Evolutionary conservation across 2,113 vertebrate genomes (phyloP), one percentile per base, ranked within the genome.

Genomic region (Podilymbus podiceps): DNA sequence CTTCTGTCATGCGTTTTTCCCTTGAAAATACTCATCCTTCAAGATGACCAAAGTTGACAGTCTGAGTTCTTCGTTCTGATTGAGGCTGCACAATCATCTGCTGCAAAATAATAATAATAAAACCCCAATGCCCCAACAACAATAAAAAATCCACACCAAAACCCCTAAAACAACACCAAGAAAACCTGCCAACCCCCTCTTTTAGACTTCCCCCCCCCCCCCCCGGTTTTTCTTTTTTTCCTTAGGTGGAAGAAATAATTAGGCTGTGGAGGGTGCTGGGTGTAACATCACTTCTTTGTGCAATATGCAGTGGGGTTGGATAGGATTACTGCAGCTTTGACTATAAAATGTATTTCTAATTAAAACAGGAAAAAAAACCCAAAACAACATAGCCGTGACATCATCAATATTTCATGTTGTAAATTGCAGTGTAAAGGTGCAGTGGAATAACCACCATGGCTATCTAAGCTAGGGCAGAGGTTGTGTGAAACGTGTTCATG

Each of bases 1-100:
- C 25, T 86, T 91, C 44, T 1, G 0, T 79, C 4, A 1, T 2
- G 0, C 68, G 5, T 53, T 75, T 84, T 89, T 67, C 18, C 6
- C 5, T 72, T 67, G 38, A 50, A 90, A 66, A 77, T 33, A 52
- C 3, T 52, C 1, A 0, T 47, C 13, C 30, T 49, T 81, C 38
- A 69, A 76, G 44, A 40, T 5, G 35, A 4, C 4, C 15, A 2
- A 35, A 31, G 17, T 47, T 47, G 58, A 8, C 59, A 50, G 35
- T 73, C 53, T 19, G 24, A 53, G 17, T 82, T 91, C 35, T 74
- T 74, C 0, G 0, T 38, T 14, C 35, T 77, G 31, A 3, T 78
- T 83, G 59, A 89, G 59, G 50, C 55, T 46, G 15, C 18, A 47
- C 17, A 50, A 52, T 84, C 69, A 15, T 83, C 25, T 81, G 40